phyloP scores from a whole-genome alignment of 1,140 invertebrate genomes.

The Pomacea maculata region DNA sequence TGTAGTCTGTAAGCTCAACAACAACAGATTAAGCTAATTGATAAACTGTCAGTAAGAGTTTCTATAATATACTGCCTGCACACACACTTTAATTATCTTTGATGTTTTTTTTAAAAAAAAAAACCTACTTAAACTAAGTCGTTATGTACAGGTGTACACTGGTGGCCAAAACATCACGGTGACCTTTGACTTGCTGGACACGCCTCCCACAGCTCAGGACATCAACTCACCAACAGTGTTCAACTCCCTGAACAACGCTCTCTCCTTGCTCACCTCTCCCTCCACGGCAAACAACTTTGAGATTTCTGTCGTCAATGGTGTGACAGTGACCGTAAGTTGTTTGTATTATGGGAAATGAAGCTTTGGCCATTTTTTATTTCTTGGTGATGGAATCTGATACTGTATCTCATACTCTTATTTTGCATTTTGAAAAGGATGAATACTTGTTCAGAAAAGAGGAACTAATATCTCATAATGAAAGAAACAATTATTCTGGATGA shows the following conservation, averaged over 20 bases:
- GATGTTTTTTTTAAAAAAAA: neutral
- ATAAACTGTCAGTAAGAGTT: neutral
- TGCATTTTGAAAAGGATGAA: too few relatives aligned
- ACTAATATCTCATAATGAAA: too few relatives aligned
- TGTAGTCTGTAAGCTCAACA: neutral
- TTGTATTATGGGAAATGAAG: neutral
- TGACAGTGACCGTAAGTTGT: neutral
- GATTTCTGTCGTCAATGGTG: neutral
- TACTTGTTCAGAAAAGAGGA: too few relatives aligned
- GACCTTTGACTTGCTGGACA: too few relatives aligned
- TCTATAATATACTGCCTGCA: neutral
- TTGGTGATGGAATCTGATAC: too few relatives aligned
- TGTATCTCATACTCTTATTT: too few relatives aligned
- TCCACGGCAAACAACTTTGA: neutral
- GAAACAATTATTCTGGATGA: neutral
- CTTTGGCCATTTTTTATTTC: neutral
- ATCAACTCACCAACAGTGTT: too few relatives aligned
- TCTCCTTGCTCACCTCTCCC: neutral
- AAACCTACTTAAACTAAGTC: neutral
- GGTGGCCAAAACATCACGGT: neutral
- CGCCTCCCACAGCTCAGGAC: too few relatives aligned
- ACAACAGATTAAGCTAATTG: too few relatives aligned
- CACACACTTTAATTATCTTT: conserved; percentile 1
- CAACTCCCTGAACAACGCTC: neutral
- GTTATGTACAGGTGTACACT: neutral